Conservation (phyloP, 2,888 invertebrate species). For the Druceiella hillmani region DNA sequence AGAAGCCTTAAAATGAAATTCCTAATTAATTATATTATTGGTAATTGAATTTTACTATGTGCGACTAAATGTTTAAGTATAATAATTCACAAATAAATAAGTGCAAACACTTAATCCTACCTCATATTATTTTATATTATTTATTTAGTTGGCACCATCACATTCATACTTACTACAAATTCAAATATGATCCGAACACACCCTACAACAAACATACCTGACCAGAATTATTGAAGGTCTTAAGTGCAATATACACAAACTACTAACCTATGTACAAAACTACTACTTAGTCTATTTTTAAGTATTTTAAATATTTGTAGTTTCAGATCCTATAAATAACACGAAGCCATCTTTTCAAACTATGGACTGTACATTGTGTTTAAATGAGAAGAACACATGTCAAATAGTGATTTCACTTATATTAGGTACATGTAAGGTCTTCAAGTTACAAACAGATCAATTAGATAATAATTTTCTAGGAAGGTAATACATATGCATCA, state of each 20-base stretch:
- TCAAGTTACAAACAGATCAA: too few species aligned
- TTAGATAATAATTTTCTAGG: too few species aligned
- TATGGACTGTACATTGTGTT: too few species aligned
- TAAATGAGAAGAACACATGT: too few species aligned
- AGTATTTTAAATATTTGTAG: too few species aligned
- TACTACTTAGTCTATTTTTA: constrained; percentile 1
- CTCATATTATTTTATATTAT: constrained; percentile 29
- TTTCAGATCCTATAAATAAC: too few species aligned
- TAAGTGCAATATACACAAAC: not conserved
- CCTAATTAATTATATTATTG: constrained; percentile 53
- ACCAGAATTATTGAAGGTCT: constrained; percentile 1
- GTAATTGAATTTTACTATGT: constrained; percentile 54
- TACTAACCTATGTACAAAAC: constrained; percentile 1
- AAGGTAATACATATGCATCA: too few species aligned
- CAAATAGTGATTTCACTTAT: too few species aligned
- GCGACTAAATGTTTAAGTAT: constrained; percentile 52
- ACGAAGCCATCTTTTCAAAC: too few species aligned
- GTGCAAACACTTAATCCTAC: constrained; percentile 57
- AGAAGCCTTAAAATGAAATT: too few species aligned
- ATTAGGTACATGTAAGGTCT: too few species aligned
- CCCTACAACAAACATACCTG: not conserved
- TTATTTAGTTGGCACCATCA: constrained; percentile 50
- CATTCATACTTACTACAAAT: constrained; percentile 32
- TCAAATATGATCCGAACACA: constrained; percentile 5
- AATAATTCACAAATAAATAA: constrained; percentile 54